phyloP scores from a whole-genome alignment of 2,888 invertebrate genomes.

The Baronia brevicornis region DNA sequence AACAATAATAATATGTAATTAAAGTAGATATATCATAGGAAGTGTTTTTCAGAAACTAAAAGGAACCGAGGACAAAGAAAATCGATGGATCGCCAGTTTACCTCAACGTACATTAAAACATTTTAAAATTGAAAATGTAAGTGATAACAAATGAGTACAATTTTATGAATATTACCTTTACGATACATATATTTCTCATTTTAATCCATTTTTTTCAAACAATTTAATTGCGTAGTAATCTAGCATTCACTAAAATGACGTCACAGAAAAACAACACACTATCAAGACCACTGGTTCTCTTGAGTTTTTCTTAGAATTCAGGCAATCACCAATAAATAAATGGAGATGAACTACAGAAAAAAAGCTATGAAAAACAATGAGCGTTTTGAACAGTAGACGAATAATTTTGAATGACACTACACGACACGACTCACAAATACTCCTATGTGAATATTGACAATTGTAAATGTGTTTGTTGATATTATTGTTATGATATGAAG shows the following conservation, averaged over 20 bases:
- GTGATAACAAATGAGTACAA: background rate
- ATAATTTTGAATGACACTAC: too few relatives aligned
- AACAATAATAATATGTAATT: too few relatives aligned
- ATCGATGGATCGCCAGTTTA: slow-evolving; percentile 51
- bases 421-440: too few relatives aligned
- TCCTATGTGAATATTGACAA: too few relatives aligned
- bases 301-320: slow-evolving; percentile 32
- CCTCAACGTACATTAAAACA: slow-evolving; percentile 25
- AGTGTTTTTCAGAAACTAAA: too few relatives aligned
- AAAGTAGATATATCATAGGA: too few relatives aligned
- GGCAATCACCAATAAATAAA: slow-evolving; percentile 45
- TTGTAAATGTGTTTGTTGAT: too few relatives aligned
- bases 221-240: slow-evolving; percentile 78
- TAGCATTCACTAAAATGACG: slow-evolving; percentile 77
- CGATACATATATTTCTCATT: slow-evolving; percentile 60
- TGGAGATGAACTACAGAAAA: too few relatives aligned
- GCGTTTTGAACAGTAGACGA: too few relatives aligned
- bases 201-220: slow-evolving; percentile 66
- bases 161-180: slow-evolving; percentile 45
- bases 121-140: slow-evolving; percentile 3
- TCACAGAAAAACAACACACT: slow-evolving; percentile 65
- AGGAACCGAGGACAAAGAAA: slow-evolving; percentile 68
- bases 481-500: too few relatives aligned
- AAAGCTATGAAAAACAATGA: too few relatives aligned
- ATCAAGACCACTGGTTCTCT: slow-evolving; percentile 37